Base-by-base conservation (phyloP, 2,113 vertebrate genomes). In the Istiophorus platypterus region DNA sequence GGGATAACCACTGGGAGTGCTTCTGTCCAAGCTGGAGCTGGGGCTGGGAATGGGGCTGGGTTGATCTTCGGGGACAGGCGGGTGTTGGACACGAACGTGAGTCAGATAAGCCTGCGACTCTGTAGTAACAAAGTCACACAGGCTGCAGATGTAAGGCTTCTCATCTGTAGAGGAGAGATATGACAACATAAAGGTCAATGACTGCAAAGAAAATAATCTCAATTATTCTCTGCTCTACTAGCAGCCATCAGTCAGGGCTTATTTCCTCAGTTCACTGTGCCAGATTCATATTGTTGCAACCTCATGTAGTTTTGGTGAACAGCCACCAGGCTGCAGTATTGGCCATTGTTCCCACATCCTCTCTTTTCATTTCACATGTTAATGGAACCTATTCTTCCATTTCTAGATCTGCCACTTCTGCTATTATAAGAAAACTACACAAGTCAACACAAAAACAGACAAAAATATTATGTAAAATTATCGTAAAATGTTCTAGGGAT, bases 91-190 rank as follows among this genome's bases (percentile, higher is more conserved):
- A 41, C 85, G 89, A 24, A 93, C 85, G 18, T 94, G 93, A 57
- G 87, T 84, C 22, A 94, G 88, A 68, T 88, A 87, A 27, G 91
- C 61, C 0, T 93, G 88, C 0, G 89, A 87, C 18, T 90, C 93
- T 5, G 93, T 90, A 64, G 90, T 88, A 0, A 95, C 90, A 76
- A 96, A 97, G 89, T 90, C 93, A 93, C 95, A 95, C 72, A 80
- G 92, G 80, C 88, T 92, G 89, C 94, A 93, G 77, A 90, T 66
- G 79, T 92, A 96, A 49, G 95, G 94, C 88, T 96, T 96, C 92
- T 94, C 93, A 91, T 96, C 97, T 99, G 91, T 72, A 90, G 56
- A 87, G 90, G 87, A 68, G 8, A 20, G 41, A 0, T 56, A 67
- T 13, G n/a, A 82, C n/a, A 89, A 73, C 18, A 80, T 29, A 83